Percentiles rank a stretch among this genome's conserved stretches.
Conservation (phyloP, 2,797 vertebrate genomes). For the Sciurus vulgaris region DNA sequence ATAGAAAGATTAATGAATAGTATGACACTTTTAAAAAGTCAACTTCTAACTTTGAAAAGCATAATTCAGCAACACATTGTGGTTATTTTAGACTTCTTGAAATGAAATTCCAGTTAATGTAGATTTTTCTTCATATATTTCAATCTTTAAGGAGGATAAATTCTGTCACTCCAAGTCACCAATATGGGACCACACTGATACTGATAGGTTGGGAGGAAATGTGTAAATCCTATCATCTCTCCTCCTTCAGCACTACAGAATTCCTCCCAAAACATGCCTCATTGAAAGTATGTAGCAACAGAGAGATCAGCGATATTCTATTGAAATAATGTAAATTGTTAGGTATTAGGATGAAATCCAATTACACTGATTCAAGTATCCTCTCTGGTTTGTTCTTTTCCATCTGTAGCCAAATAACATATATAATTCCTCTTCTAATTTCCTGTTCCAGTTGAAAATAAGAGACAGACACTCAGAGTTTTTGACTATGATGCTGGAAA, state of each 20-base stretch:
- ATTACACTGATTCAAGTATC: not conserved
- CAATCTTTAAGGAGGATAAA: not conserved
- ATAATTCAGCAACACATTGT: not conserved
- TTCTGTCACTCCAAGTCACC: not conserved
- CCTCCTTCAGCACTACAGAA: not conserved
- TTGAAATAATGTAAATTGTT: not conserved
- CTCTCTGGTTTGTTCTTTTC: not conserved
- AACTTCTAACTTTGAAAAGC: slow-evolving; percentile 36
- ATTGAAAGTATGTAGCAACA: not conserved
- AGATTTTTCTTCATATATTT: not conserved
- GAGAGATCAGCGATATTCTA: not conserved
- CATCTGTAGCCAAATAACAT: not conserved
- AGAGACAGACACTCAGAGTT: not conserved
- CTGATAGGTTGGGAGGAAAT: not conserved
- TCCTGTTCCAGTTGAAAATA: not conserved
- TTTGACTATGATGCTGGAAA: not conserved
- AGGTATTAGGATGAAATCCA: not conserved
- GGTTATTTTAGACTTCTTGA: not conserved
- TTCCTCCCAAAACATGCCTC: not conserved
- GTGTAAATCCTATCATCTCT: not conserved
- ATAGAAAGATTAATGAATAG: not conserved
- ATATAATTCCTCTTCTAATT: not conserved
- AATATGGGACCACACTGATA: not conserved
- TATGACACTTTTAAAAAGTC: not conserved
- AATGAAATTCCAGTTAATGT: not conserved